Percentiles rank a stretch among this genome's conserved stretches.
Conservation (phyloP, 2,797 vertebrate species). For the Microtus obscurus region DNA sequence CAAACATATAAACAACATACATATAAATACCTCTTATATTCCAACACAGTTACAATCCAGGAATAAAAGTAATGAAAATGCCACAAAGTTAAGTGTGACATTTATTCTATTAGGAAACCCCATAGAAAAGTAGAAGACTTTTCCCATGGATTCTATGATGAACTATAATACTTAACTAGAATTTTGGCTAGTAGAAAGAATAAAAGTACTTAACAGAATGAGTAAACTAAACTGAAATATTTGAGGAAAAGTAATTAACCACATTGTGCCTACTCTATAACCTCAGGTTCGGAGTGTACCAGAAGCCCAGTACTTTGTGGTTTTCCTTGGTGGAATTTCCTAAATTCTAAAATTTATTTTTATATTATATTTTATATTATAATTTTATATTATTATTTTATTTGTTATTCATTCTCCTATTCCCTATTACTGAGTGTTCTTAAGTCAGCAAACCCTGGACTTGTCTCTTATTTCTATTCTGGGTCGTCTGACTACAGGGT, state of each 20-base stretch:
- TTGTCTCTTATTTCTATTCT: neutral
- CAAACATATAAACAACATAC: neutral
- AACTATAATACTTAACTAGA: conserved; percentile 10
- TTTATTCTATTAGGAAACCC: conserved; percentile 55
- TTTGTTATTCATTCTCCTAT: neutral
- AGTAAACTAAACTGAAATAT: conserved; percentile 48
- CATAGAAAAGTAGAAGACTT: conserved; percentile 44
- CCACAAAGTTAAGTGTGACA: conserved; percentile 46
- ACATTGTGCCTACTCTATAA: neutral
- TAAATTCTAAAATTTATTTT: conserved; percentile 14
- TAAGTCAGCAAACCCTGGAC: neutral
- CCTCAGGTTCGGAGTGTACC: neutral
- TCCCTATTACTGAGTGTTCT: neutral
- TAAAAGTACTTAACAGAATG: neutral
- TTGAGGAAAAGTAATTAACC: neutral
- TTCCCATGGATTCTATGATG: conserved; percentile 31
- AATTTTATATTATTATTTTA: no score
- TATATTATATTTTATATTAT: no score
- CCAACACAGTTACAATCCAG: neutral
- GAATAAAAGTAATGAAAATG: conserved; percentile 36
- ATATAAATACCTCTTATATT: neutral
- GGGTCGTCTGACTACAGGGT: neutral
- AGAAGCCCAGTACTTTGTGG: neutral
- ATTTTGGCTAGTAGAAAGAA: conserved; percentile 31
- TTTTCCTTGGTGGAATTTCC: conserved; percentile 10